These are phyloP conservation scores for Syngnathus acus DNA, from an alignment of 2,797 vertebrate species.

Conservation along the genomic window DNA sequence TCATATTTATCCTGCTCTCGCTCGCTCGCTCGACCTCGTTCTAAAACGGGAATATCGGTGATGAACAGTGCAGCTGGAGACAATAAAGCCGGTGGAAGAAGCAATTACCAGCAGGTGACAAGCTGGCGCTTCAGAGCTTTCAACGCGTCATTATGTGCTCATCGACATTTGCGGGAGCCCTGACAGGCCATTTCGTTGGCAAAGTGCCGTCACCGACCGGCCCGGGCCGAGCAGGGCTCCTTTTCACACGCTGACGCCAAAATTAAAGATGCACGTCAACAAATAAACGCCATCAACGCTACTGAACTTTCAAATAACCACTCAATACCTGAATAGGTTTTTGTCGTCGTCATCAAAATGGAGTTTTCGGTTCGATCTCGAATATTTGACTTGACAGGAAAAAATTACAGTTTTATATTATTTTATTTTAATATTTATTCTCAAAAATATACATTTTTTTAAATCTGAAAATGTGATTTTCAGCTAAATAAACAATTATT, in stretches of 20 bases:
- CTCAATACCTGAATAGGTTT: too few species aligned
- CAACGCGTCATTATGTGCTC: slow-evolving; percentile 91
- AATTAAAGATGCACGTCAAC: neutral
- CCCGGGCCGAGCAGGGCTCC: neutral
- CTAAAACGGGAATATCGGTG: slow-evolving; percentile 71
- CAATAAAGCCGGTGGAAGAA: slow-evolving; percentile 87
- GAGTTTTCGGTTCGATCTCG: too few species aligned
- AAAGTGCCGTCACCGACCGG: slow-evolving; percentile 56
- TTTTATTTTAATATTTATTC: too few species aligned
- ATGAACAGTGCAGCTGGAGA: slow-evolving; percentile 84
- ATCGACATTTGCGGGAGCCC: slow-evolving; percentile 78
- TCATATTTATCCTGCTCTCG: slow-evolving; percentile 37
- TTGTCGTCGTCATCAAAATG: too few species aligned
- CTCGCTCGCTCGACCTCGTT: slow-evolving; percentile 34
- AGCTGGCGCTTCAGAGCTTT: slow-evolving; percentile 79
- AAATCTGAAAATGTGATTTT: too few species aligned
- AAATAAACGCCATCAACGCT: neutral
- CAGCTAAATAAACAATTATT: too few species aligned
- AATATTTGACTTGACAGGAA: too few species aligned
- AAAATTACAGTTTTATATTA: too few species aligned
- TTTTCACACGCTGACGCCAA: neutral
- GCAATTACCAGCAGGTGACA: slow-evolving; percentile 87
- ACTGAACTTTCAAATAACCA: too few species aligned
- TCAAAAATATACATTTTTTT: too few species aligned
- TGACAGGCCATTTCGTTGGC: slow-evolving; percentile 70